Percentiles rank a stretch among this genome's conserved stretches.
Conservation (phyloP, 1,140 invertebrate species). For the Sycobia sp. region DNA sequence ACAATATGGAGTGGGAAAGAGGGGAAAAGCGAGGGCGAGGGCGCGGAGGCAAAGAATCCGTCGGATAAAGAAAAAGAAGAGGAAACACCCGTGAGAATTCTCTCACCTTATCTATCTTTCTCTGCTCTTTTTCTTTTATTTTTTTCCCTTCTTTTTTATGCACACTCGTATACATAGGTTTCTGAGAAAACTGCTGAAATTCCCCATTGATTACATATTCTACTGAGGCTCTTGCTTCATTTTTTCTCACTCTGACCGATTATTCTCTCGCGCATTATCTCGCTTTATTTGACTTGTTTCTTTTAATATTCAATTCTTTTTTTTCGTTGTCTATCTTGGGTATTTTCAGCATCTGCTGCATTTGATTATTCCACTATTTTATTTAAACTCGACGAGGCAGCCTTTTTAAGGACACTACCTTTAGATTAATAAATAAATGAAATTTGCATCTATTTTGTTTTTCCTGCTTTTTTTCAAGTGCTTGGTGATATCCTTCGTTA, state of each 20-base stretch:
- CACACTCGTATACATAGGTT: constrained; percentile 3
- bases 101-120: too few relatives aligned
- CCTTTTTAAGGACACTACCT: background rate
- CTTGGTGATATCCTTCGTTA: too few relatives aligned
- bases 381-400: background rate
- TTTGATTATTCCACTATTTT: constrained; percentile 29
- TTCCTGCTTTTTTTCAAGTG: background rate
- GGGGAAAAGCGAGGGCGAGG: background rate
- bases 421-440: background rate
- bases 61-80: background rate
- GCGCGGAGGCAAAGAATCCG: background rate
- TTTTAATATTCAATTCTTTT: constrained; percentile 7
- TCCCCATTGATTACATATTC: constrained; percentile 21
- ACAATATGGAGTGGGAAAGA: background rate
- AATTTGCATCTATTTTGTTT: constrained; percentile 1
- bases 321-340: constrained; percentile 6
- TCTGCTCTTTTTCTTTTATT: too few relatives aligned
- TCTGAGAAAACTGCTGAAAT: constrained; percentile 12
- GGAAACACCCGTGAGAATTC: constrained; percentile 14
- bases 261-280: background rate
- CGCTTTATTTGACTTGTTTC: background rate
- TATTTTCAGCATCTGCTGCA: constrained; percentile 12
- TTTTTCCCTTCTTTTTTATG: too few relatives aligned
- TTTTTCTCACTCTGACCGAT: background rate
- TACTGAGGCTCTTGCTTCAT: constrained; percentile 7